Percentiles rank a stretch among this genome's conserved stretches.
Evolutionary conservation across 1,140 invertebrate species (phyloP).

Genomic region (Drosophila takahashii): DNA sequence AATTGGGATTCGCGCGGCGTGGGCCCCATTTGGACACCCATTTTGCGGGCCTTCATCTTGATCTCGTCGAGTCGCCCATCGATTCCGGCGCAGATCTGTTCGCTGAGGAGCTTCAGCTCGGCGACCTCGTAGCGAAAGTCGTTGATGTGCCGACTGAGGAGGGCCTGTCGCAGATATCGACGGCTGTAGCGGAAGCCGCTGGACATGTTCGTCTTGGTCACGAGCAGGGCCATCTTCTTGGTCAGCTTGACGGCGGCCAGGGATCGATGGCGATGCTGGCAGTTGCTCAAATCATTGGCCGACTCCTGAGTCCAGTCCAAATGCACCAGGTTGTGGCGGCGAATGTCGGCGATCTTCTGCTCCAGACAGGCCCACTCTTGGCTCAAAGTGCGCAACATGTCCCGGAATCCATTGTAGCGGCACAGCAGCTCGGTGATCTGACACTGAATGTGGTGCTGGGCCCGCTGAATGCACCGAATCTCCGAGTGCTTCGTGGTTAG

Average conservation of each 20-base stretch:
- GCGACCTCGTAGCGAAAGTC: conserved; percentile 34
- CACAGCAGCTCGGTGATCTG: conserved; percentile 20
- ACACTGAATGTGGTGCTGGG: conserved; percentile 15
- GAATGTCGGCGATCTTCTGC: not conserved
- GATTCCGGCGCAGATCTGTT: conserved; percentile 26
- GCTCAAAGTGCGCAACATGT: not conserved
- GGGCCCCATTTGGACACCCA: not conserved
- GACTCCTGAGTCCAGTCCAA: conserved; percentile 26
- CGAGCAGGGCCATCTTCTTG: conserved; percentile 18
- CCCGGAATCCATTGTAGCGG: conserved; percentile 14
- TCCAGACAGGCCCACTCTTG: not conserved
- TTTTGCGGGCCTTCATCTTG: not conserved
- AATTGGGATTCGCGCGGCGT: not conserved
- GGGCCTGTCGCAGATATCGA: not conserved
- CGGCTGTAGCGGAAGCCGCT: not conserved
- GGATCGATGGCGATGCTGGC: conserved; percentile 16
- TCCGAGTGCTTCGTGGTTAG: not conserved
- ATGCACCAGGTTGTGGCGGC: not conserved
- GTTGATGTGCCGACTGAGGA: conserved; percentile 14
- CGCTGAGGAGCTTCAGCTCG: conserved; percentile 10
- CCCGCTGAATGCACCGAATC: not conserved
- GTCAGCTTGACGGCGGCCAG: conserved; percentile 22
- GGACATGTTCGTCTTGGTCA: conserved; percentile 16
- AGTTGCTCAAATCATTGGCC: conserved; percentile 14
- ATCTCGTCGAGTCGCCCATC: conserved; percentile 13